phyloP scores from a whole-genome alignment of 2,888 invertebrate species.

The Harmothoe impar region DNA sequence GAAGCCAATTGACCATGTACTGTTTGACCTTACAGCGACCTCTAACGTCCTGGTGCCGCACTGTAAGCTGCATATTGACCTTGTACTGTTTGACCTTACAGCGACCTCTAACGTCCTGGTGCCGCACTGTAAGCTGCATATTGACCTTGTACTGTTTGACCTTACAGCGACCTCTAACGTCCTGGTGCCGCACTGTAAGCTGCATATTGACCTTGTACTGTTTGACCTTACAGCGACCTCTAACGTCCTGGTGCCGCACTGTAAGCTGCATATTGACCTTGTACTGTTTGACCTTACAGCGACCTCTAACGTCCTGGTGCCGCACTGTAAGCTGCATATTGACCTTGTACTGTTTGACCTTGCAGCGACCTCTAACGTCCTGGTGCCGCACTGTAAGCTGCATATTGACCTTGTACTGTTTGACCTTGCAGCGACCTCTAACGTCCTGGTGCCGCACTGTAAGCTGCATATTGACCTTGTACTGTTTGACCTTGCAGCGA shows the following conservation, averaged over 20 bases:
- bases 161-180: conserved; percentile 86
- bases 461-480: conserved; percentile 94
- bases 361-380: conserved; percentile 87
- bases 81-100: conserved; percentile 69
- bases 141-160: conserved; percentile 87
- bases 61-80: conserved; percentile 93
- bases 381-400: conserved; percentile 91
- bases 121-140: conserved; percentile 91
- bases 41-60: conserved; percentile 91
- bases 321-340: conserved; percentile 92
- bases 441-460: conserved; percentile 91
- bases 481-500: conserved; percentile 72
- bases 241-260: conserved; percentile 91
- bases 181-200: conserved; percentile 91
- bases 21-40: conserved; percentile 72
- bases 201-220: conserved; percentile 94
- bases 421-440: conserved; percentile 84
- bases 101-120: conserved; percentile 89
- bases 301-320: conserved; percentile 89
- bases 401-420: conserved; percentile 93
- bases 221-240: conserved; percentile 82
- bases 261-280: conserved; percentile 94
- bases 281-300: conserved; percentile 72
- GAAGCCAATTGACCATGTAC: no score
- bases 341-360: conserved; percentile 86